Percentiles rank a stretch among this genome's conserved stretches.
These are phyloP conservation scores for Samia ricini DNA, from an alignment of 1,140 invertebrate genomes.

Conservation along the genomic window DNA sequence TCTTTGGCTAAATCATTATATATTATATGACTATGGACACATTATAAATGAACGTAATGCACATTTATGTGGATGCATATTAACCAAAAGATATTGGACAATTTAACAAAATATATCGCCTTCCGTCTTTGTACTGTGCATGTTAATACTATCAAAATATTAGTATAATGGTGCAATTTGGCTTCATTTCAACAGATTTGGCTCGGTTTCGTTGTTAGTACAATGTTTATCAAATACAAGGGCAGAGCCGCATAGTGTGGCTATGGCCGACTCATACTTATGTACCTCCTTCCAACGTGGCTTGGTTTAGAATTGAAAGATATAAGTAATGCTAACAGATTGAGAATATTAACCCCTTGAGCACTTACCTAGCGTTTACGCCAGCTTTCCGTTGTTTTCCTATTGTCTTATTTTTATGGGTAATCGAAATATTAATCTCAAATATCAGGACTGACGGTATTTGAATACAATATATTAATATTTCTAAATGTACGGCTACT, in stretches of 20 bases:
- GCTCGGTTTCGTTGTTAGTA: slow-evolving; percentile 13
- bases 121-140: background rate
- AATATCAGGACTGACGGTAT: no score
- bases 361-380: no score
- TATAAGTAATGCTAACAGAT: background rate
- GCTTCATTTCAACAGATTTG: slow-evolving; percentile 22
- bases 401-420: no score
- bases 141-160: slow-evolving; percentile 20
- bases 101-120: background rate
- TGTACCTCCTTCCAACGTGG: background rate
- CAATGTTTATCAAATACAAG: slow-evolving; percentile 9
- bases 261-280: background rate
- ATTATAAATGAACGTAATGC: no score
- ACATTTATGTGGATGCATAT: no score
- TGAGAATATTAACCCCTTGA: no score
- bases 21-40: no score
- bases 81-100: background rate
- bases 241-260: background rate
- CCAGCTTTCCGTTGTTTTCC: no score
- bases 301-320: background rate
- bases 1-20: no score
- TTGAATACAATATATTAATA: no score
- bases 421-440: no score
- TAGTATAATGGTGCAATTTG: slow-evolving; percentile 32
- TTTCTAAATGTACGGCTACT: no score